Base-by-base conservation (phyloP, 2,888 invertebrate genomes). In the Priocnemis perturbator region DNA sequence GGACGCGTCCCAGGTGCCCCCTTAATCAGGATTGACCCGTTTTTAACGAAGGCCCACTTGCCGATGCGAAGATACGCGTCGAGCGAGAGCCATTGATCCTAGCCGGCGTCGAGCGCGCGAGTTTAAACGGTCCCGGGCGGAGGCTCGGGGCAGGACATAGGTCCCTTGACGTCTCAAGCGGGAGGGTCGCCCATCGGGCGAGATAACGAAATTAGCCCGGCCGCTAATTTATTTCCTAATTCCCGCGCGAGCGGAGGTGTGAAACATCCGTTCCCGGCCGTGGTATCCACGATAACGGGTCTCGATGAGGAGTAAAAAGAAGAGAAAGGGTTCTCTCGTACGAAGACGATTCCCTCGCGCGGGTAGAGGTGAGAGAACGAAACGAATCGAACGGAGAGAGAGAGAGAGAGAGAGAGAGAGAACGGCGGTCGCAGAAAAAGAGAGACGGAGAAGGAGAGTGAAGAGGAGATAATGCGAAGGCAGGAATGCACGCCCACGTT, bases 171-270 rank as follows among this genome's bases (percentile, higher is more conserved):
- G 74, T 79, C 81, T 81, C 77, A 80, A 80, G 82, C 79, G 81
- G 83, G 79, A 81, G 81, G 81, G 79, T 75, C 82, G 76, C 79
- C 79, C 81, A 79, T 79, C 75, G 78, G 78, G 67, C 75, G 82
- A 88, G 88, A 88, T 88, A 88, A 88, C 88, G 83, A 87, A 88
- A 88, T 88, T 88, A 88, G 88, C 86, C 85, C 85, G 87, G 81
- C 63, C 79, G 84, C 88, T 88, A 88, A 87, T 88, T 88, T 88
- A 88, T 88, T 87, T 87, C 88, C 88, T 88, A 88, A 88, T 88
- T 88, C 87, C 78, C 85, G 85, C 73, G 79, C 85, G 83, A 86
- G 87, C 87, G 87, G 87, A 88, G 88, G 88, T 88, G 88, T 88
- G 88, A 88, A 88, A 88, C 87, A 88, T 86, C 83, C 87, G 86